These are phyloP conservation scores for Dreissena rostriformis DNA, from an alignment of 1,140 invertebrate genomes.

Conservation along the genomic window DNA sequence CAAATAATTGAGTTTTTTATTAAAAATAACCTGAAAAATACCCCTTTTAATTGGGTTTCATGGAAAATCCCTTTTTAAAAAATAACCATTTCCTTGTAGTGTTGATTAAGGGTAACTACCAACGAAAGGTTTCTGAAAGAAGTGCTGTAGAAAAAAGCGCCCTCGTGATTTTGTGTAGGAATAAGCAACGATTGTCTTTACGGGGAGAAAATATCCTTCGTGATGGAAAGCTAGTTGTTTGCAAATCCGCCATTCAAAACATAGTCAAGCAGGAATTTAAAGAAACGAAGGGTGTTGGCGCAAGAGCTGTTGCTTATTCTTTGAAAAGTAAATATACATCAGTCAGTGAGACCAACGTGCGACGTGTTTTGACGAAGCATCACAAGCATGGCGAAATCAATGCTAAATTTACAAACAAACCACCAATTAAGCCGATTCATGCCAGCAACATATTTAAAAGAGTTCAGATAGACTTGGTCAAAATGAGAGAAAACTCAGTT, in stretches of 20 bases:
- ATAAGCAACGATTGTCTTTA: background rate
- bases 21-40: no score
- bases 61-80: no score
- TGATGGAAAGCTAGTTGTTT: background rate
- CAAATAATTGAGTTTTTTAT: no score
- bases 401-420: conserved; percentile 2
- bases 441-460: background rate
- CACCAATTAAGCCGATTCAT: background rate
- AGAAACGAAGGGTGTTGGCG: background rate
- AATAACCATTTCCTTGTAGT: no score
- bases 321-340: background rate
- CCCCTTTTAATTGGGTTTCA: no score
- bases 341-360: background rate
- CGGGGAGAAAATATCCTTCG: background rate
- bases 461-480: conserved; percentile 7
- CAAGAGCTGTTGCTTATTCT: conserved; percentile 1
- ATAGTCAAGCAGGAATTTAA: background rate
- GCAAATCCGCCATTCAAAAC: background rate
- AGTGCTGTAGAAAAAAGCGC: background rate
- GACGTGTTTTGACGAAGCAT: conserved; percentile 1
- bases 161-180: background rate
- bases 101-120: background rate
- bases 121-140: background rate
- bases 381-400: background rate
- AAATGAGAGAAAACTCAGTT: background rate